Evolutionary conservation across 2,797 vertebrate species (phyloP), one percentile per base, ranked within the genome.

Genomic region (Ispidina lecontei): DNA sequence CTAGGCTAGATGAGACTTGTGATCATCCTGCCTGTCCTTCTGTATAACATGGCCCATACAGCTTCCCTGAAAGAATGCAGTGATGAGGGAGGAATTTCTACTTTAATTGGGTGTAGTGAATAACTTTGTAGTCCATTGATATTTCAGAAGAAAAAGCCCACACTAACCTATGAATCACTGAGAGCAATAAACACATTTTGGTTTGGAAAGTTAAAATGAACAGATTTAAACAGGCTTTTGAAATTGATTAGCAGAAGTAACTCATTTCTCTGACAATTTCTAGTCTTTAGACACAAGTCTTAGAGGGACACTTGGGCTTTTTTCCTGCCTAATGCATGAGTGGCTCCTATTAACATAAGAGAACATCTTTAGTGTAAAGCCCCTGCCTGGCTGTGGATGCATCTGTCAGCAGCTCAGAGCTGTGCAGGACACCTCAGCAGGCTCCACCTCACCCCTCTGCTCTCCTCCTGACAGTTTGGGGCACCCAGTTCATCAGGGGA

Each of bases 111-210:
- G 9, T 59, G 18, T 25, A 55, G 49, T 76, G 43, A 87, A 21
- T 65, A 51, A 41, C 44, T 21, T 79, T 87, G n/a, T 59, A 72
- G 52, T 51, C 31, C 56, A 64, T 12, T 0, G 0, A 49, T 87
- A 91, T 56, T 87, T 67, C 7, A 5, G 71, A 70, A 52, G 47
- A 84, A 91, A 84, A 91, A 82, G 20, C 28, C 44, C 19, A 70
- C 52, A 26, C 21, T 44, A 73, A 62, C 37, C 65, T 67, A 21
- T 49, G 63, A 65, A 72, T 84, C 84, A 73, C 39, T 79, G 63
- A 69, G 31, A 75, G n/a, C 26, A 76, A 63, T 73, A 87, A 95
- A 52, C 25, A 55, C 8, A 9, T 82, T 91, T 81, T 69, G 26
- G 16, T 37, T 13, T 59, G 8, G 29, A 52, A 93, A 76, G 35